Percentiles rank a stretch among this genome's conserved stretches.
Evolutionary conservation across 2,113 vertebrate species (phyloP).

Genomic region (Etia nguti): DNA sequence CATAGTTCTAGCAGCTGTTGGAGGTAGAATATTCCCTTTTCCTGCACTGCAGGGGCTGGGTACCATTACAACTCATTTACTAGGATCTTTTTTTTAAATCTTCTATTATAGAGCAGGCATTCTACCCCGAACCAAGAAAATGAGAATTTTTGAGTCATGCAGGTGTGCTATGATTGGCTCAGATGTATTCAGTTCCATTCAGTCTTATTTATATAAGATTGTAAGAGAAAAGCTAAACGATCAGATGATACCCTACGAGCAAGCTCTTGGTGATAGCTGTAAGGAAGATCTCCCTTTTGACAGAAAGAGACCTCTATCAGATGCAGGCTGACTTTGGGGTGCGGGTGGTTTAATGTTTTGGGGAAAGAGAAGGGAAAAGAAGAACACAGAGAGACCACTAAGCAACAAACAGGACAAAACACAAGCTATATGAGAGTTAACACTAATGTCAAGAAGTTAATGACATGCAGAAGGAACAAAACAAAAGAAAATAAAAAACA

Average conservation of each 20-base stretch:
- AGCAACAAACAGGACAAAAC: not conserved
- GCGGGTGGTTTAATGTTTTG: not conserved
- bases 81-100: not conserved
- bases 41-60: not conserved
- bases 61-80: not conserved
- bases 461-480: not conserved
- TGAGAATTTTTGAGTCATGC: not conserved
- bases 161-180: not conserved
- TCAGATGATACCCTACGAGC: not conserved
- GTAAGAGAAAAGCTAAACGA: not conserved
- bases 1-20: not conserved
- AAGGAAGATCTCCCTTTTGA: not conserved
- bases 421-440: not conserved
- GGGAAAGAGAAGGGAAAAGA: not conserved
- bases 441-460: not conserved
- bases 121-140: not conserved
- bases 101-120: not conserved
- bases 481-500: fast-evolving
- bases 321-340: not conserved
- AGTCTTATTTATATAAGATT: not conserved
- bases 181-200: not conserved
- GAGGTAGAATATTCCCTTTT: not conserved
- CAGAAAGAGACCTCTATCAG: not conserved
- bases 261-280: not conserved
- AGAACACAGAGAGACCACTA: not conserved